Base-by-base conservation (phyloP, 2,113 vertebrate genomes). In the Chloropsis cyanopogon region DNA sequence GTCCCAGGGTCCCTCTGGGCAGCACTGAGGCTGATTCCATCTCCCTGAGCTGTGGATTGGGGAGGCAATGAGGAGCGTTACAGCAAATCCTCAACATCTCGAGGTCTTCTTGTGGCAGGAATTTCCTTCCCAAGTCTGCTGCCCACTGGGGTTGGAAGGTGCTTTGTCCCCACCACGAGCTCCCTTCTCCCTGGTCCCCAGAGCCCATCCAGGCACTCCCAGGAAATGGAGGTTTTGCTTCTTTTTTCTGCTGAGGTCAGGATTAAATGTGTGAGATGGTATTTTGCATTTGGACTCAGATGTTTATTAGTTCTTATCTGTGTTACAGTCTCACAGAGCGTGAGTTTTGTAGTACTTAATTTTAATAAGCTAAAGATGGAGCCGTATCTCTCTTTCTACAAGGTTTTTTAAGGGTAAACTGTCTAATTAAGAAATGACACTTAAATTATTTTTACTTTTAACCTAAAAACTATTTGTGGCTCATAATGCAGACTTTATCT, bases 11-110 rank as follows among this genome's bases (percentile, higher is more conserved):
- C 50, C 29, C 54, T 54, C 17, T 72, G 63, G 23, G 44, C 5
- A 7, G 8, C 31, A 7, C 31, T 6, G 17, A 28, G 44, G 41
- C 61, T 33, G 24, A 23, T 71, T 52, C 29, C 63, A 16, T 2
- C 35, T 25, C 46, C 57, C n/a, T 46, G 7, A 29, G 4, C 12
- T 29, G 21, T 8, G 41, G 42, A 14, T 8, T 39, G n/a, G 13
- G 42, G 24, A 49, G 49, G 29, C 29, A 25, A 2, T 1, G 4
- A 33, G 25, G 29, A 11, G 0, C 28, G 3, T 10, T 6, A 1
- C 6, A 54, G 54, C 54, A 47, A 21, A 65, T 7, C 31, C 11
- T 25, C 41, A 13, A 0, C 3, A 2, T 3, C 42, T 21, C 1
- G 14, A 75, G n/a, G 1, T 39, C 42, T 49, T 17, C 20, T 25